Evolutionary conservation across 1,140 invertebrate species (phyloP).

Genomic region (Catajapyx aquilonaris): DNA sequence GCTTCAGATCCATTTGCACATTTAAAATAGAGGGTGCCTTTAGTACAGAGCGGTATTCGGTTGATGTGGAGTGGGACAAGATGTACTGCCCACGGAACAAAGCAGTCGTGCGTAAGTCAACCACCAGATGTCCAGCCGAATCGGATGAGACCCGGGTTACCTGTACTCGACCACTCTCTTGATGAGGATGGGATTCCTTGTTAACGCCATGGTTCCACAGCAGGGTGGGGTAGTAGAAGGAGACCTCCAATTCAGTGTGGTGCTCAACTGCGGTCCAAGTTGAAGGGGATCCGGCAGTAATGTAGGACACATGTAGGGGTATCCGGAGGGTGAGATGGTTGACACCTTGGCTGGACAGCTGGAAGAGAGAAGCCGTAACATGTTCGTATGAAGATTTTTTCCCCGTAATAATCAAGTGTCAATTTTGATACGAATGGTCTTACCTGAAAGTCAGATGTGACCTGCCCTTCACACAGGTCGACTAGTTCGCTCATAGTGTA

Average conservation of each 20-base stretch:
- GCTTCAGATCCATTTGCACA: not conserved
- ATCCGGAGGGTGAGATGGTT: slow-evolving; percentile 23
- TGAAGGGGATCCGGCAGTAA: slow-evolving; percentile 20
- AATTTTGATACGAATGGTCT: too few relatives aligned
- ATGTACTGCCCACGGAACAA: not conserved
- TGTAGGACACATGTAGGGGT: slow-evolving; percentile 25
- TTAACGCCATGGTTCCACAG: slow-evolving; percentile 19
- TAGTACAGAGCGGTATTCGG: not conserved
- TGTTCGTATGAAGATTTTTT: too few relatives aligned
- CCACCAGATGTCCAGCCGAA: not conserved
- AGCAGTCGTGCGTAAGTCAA: not conserved
- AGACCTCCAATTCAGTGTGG: slow-evolving; percentile 24
- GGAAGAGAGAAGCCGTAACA: too few relatives aligned
- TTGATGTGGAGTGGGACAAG: not conserved
- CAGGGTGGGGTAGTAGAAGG: slow-evolving; percentile 24
- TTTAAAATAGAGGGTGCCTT: not conserved
- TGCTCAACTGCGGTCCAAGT: slow-evolving; percentile 26
- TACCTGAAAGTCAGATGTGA: slow-evolving; percentile 22
- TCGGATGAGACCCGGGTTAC: not conserved
- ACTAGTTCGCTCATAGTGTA: slow-evolving; percentile 26
- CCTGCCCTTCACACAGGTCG: slow-evolving; percentile 24
- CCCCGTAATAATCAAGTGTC: too few relatives aligned
- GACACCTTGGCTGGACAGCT: slow-evolving; percentile 12
- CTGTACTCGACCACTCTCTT: not conserved
- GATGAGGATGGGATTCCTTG: not conserved